These are phyloP conservation scores for Smutsia temminckii DNA, from an alignment of 2,797 vertebrate species.

Conservation along the genomic window DNA sequence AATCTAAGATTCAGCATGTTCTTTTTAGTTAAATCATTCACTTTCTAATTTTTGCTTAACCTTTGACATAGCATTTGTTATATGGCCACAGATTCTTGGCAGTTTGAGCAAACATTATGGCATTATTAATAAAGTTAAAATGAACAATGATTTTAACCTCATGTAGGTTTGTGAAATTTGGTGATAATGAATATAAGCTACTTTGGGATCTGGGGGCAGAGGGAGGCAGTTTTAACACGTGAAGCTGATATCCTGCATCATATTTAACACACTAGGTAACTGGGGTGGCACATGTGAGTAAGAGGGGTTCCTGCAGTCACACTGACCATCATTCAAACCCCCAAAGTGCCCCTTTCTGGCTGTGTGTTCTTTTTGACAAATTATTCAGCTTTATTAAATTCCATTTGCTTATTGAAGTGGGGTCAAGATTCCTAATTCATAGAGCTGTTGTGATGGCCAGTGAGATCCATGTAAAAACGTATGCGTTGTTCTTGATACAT, in stretches of 20 bases:
- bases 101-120: slow-evolving; percentile 21
- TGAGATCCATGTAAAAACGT: not conserved
- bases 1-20: slow-evolving; percentile 58
- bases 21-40: slow-evolving; percentile 70
- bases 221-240: not conserved
- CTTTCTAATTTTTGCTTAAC: slow-evolving; percentile 77
- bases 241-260: not conserved
- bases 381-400: not conserved
- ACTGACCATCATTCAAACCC: not conserved
- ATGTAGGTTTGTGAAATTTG: not conserved
- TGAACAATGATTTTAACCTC: not conserved
- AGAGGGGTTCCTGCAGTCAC: not conserved
- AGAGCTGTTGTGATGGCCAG: not conserved
- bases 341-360: not conserved
- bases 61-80: slow-evolving; percentile 54
- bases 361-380: not conserved
- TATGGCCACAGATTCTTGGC: not conserved
- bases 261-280: not conserved
- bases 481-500: not conserved
- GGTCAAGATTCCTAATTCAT: not conserved
- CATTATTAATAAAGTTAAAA: slow-evolving; percentile 15
- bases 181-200: not conserved
- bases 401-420: not conserved
- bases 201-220: not conserved
- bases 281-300: not conserved